A percentile compares a stretch with the other conserved stretches of the same genome.
phyloP scores from a whole-genome alignment of 2,113 vertebrate species.

The Rhinolophus sinicus region DNA sequence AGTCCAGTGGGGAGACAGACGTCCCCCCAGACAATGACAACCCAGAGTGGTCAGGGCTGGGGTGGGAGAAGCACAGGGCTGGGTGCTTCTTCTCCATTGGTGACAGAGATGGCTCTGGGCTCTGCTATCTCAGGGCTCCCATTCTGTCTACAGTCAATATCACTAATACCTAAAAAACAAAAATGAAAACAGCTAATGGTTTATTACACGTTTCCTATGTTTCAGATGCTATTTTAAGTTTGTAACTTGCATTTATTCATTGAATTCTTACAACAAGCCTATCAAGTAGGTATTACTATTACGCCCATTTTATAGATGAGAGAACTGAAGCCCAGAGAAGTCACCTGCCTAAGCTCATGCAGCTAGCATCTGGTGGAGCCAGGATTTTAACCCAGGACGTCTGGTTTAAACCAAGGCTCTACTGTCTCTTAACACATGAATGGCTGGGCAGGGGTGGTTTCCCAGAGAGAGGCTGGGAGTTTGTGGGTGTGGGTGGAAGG shows the following conservation, averaged over 20 bases:
- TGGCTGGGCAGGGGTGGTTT: background rate
- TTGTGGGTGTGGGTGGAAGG: background rate
- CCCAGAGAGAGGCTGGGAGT: background rate
- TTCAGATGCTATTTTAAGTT: background rate
- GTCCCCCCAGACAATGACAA: background rate
- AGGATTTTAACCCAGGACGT: background rate
- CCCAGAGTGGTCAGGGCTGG: background rate
- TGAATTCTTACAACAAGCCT: background rate
- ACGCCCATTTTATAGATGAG: background rate
- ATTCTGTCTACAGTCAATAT: background rate
- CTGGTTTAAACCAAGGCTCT: background rate
- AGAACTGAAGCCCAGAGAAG: slow-evolving; percentile 2
- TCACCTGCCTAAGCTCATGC: background rate
- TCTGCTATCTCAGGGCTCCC: background rate
- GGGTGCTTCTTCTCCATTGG: background rate
- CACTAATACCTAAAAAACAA: background rate
- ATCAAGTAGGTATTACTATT: background rate
- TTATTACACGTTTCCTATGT: background rate
- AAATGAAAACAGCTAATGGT: background rate
- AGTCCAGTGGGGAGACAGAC: background rate
- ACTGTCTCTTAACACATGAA: background rate
- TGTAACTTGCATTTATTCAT: background rate
- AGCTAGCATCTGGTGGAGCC: background rate
- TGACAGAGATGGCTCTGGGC: background rate
- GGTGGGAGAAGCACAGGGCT: background rate